Evolutionary conservation across 2,113 vertebrate species (phyloP), one percentile per base, ranked within the genome.

Genomic region (Gobius niger): DNA sequence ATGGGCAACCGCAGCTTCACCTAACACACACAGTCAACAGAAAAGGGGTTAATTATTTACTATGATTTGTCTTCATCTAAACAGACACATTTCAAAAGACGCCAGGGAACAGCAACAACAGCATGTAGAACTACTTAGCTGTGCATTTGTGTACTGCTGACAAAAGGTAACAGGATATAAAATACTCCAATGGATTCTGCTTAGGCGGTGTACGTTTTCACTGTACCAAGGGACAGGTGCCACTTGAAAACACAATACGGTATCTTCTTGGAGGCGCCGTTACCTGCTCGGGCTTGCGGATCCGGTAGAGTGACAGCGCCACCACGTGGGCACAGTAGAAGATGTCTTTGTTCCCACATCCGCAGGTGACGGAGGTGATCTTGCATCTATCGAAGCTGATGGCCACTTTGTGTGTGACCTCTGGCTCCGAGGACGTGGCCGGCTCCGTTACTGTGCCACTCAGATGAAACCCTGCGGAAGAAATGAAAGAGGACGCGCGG

Each of bases 371-470:
- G 0, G 98, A 99, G 62, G 98, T 99, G 88, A 99, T 98, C 92
- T 99, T 99, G 93, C 98, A 99, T 82, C 98, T 94, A 90, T 99
- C 96, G 5, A 99, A 99, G 92, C 98, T 99, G 93, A 99, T 98
- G 82, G 98, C 96, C 87, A 99, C 98, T 87, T 95, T 96, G 88
- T 98, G 96, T 68, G 94, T 98, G 87, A 95, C 90, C 89, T 98
- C 95, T 47, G 96, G 94, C 56, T 99, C 97, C 1, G 96, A 94
- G 0, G 94, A 73, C 19, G 94, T 94, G 0, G 94, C 94, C 0
- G 95, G 93, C 77, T 99, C 98, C 0, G 94, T 98, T 59, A 99
- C 96, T 0, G 97, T 99, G 74, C 98, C 98, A 0, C 98, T 99
- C 82, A 99, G 95, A 83, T 99, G 98, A 88, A 99, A 99, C 41